phyloP scores from a whole-genome alignment of 2,888 invertebrate species.

The Piscicola geometra region DNA sequence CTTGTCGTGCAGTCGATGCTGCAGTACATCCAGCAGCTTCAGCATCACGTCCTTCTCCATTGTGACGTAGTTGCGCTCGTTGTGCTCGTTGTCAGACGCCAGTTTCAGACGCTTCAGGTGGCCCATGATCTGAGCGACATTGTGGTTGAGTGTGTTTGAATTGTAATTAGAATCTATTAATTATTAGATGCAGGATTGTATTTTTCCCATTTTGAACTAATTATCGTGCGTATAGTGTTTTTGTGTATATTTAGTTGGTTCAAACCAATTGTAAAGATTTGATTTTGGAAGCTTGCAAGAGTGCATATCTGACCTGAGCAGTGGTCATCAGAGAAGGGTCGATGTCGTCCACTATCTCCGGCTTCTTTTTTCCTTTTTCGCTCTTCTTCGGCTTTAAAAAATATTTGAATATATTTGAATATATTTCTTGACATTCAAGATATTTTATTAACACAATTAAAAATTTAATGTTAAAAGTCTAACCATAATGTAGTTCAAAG shows the following conservation, averaged over 20 bases:
- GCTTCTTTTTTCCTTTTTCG: slow-evolving; percentile 15
- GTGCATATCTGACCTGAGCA: slow-evolving; percentile 22
- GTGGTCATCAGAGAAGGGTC: slow-evolving; percentile 8
- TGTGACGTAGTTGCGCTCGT: slow-evolving; percentile 13
- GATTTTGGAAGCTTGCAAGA: neutral
- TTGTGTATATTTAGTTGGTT: too few relatives aligned
- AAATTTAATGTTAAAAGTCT: too few relatives aligned
- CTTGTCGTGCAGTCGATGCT: neutral
- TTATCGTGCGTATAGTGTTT: too few relatives aligned
- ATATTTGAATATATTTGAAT: too few relatives aligned
- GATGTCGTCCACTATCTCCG: slow-evolving; percentile 1
- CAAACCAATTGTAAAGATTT: neutral
- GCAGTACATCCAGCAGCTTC: neutral
- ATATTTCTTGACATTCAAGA: too few relatives aligned
- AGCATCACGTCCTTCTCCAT: slow-evolving; percentile 16
- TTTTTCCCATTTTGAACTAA: neutral
- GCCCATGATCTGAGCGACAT: slow-evolving; percentile 5
- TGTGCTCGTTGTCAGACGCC: neutral
- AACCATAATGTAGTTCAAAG: too few relatives aligned
- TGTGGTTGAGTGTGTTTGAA: neutral
- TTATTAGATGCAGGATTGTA: neutral
- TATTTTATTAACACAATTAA: too few relatives aligned
- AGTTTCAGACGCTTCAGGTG: slow-evolving; percentile 8
- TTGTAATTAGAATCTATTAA: neutral
- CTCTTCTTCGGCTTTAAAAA: slow-evolving; percentile 9